phyloP scores from a whole-genome alignment of 2,113 vertebrate genomes.

The Ammodytes marinus region DNA sequence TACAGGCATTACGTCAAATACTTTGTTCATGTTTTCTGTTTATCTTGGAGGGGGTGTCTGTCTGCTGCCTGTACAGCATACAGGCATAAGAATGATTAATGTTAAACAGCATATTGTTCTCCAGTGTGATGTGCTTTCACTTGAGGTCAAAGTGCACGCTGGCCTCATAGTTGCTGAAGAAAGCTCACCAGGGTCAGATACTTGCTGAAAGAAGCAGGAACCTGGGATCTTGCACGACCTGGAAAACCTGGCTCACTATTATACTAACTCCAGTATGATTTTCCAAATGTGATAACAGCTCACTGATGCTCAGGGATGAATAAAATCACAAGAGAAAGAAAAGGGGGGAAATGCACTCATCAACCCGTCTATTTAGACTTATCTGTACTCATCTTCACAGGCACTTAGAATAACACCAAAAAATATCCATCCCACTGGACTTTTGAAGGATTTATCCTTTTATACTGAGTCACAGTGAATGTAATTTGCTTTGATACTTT shows the following conservation, averaged over 20 bases:
- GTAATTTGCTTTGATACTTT: constrained; percentile 9
- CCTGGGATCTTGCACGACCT: background rate
- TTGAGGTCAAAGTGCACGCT: constrained; percentile 1
- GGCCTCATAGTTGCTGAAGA: background rate
- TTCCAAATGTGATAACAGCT: constrained; percentile 3
- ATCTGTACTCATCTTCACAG: background rate
- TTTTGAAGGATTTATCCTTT: constrained; percentile 37
- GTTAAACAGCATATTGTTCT: background rate
- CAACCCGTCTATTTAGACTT: background rate
- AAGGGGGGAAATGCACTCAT: background rate
- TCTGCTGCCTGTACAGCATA: background rate
- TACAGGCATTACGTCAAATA: background rate
- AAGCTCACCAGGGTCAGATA: background rate
- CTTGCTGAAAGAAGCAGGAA: background rate
- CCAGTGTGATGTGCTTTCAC: background rate
- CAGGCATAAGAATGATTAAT: background rate
- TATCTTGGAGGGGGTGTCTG: background rate
- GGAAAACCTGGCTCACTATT: background rate
- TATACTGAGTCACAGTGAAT: constrained; percentile 18
- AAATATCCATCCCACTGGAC: background rate
- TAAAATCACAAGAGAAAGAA: constrained; percentile 2
- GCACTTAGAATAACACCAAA: constrained; percentile 21
- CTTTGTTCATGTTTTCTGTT: background rate
- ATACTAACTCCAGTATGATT: background rate
- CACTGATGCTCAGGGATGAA: background rate